phyloP scores from a whole-genome alignment of 1,140 invertebrate genomes.

The Drosophila sturtevanti region DNA sequence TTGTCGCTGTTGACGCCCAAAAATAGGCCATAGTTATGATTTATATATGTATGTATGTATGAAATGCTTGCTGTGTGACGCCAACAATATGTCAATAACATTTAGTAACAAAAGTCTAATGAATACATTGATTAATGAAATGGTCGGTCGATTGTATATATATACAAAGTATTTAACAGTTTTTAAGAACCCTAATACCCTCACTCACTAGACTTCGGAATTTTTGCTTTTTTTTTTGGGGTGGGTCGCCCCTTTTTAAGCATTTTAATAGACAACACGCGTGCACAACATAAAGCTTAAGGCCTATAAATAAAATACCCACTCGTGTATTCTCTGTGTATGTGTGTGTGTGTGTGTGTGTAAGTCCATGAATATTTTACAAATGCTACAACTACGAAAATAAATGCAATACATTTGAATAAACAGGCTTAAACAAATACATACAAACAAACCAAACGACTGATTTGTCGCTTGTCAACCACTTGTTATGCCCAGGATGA shows the following conservation, averaged over 20 bases:
- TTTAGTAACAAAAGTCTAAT: constrained; percentile 35
- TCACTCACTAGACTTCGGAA: too few relatives aligned
- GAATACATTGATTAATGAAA: constrained; percentile 70
- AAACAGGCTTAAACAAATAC: constrained; percentile 74
- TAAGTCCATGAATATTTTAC: constrained; percentile 70
- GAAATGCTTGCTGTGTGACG: constrained; percentile 12
- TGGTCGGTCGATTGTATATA: constrained; percentile 28
- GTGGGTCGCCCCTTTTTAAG: not conserved
- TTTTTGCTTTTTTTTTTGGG: not conserved
- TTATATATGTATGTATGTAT: constrained; percentile 41
- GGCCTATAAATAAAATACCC: constrained; percentile 28
- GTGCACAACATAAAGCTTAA: constrained; percentile 37
- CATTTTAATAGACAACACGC: constrained; percentile 18
- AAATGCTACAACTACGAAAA: constrained; percentile 62
- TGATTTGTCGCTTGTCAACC: constrained; percentile 63
- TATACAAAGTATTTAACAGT: constrained; percentile 32
- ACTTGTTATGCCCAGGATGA: constrained; percentile 66
- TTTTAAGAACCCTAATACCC: not conserved
- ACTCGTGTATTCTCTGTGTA: not conserved
- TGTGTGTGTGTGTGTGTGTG: constrained; percentile 12
- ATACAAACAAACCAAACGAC: constrained; percentile 53
- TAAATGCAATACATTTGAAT: constrained; percentile 77
- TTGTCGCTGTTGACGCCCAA: not conserved
- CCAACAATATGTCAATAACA: constrained; percentile 1
- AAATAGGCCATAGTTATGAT: constrained; percentile 49